Conservation (phyloP, 2,113 vertebrate species). For the Alethe castanea region DNA sequence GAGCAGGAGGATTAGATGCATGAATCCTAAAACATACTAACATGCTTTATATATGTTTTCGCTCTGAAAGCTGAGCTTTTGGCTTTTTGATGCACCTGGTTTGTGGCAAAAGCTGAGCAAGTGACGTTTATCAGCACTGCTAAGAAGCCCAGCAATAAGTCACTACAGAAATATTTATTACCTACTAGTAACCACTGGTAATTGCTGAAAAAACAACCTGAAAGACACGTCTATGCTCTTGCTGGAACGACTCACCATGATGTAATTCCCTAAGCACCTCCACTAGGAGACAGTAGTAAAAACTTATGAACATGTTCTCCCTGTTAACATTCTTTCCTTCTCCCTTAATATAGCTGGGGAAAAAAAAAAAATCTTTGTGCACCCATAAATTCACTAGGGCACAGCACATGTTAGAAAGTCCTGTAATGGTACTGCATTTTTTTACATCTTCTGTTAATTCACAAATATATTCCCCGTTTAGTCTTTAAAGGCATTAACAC, state of each 20-base stretch:
- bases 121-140: conserved; percentile 4
- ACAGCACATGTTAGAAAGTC: not conserved
- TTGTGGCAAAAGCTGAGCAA: not conserved
- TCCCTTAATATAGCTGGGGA: not conserved
- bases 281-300: conserved; percentile 66
- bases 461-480: not conserved
- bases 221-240: conserved; percentile 16
- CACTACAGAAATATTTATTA: conserved; percentile 57
- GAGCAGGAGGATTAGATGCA: not conserved
- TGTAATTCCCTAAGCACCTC: conserved; percentile 63
- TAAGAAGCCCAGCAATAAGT: conserved; percentile 40
- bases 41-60: not conserved
- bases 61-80: not conserved
- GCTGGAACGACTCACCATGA: conserved; percentile 55
- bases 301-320: conserved; percentile 52
- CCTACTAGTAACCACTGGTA: not conserved
- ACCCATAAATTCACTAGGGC: not conserved
- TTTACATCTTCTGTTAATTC: not conserved
- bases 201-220: conserved; percentile 33
- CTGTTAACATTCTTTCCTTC: conserved; percentile 45
- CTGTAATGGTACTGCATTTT: not conserved
- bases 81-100: not conserved
- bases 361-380: not conserved
- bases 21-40: not conserved
- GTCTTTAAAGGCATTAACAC: not conserved